Conservation (phyloP, 1,140 invertebrate genomes). For the Manduca sexta region DNA sequence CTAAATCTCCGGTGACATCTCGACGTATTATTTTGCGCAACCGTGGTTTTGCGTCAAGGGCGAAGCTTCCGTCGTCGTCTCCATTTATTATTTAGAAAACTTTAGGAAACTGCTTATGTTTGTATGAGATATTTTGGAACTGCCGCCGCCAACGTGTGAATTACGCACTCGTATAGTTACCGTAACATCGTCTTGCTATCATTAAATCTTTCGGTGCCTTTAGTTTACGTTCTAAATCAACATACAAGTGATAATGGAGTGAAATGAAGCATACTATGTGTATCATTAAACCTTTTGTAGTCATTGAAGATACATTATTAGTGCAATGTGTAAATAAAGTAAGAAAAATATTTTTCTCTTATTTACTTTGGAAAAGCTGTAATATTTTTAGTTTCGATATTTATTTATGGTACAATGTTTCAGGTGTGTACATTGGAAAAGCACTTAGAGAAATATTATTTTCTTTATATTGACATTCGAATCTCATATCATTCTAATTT, state of each 20-base stretch:
- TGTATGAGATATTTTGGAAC: slow-evolving; percentile 48
- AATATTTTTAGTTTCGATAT: too few species aligned
- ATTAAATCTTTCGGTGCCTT: slow-evolving; percentile 38
- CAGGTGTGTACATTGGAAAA: too few species aligned
- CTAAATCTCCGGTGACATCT: slow-evolving; percentile 24
- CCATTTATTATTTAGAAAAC: slow-evolving; percentile 58
- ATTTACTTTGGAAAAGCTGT: too few species aligned
- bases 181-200: slow-evolving; percentile 36
- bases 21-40: slow-evolving; percentile 27
- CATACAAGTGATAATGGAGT: slow-evolving; percentile 44
- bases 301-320: too few species aligned
- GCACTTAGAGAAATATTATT: too few species aligned
- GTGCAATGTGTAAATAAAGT: too few species aligned
- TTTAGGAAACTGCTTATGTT: slow-evolving; percentile 32
- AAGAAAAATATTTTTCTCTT: too few species aligned
- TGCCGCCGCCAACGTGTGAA: slow-evolving; percentile 38
- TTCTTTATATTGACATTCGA: too few species aligned
- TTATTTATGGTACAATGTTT: too few species aligned
- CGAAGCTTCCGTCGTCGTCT: slow-evolving; percentile 46
- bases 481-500: too few species aligned
- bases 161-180: slow-evolving; percentile 34
- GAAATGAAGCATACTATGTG: slow-evolving; percentile 33
- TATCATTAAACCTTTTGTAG: too few species aligned
- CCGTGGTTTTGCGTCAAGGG: slow-evolving; percentile 34
- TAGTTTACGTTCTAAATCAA: slow-evolving; percentile 44